A percentile compares a stretch with the other conserved stretches of the same genome.
These are phyloP conservation scores for Monopterus albus DNA, from an alignment of 2,113 vertebrate genomes.

Conservation along the genomic window DNA sequence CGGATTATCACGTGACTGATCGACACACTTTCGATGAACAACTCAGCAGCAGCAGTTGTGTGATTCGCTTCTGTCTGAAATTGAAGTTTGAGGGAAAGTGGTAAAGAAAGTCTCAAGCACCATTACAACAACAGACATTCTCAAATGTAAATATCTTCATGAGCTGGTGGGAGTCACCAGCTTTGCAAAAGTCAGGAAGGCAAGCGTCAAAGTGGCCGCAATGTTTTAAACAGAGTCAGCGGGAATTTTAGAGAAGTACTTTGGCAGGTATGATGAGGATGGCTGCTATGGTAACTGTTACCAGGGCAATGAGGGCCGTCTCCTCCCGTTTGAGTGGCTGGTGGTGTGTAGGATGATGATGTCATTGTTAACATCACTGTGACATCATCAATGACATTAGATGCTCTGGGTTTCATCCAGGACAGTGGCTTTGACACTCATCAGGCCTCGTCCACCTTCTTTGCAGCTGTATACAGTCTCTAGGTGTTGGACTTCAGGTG, in stretches of 20 bases:
- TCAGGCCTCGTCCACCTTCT: too few relatives aligned
- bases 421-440: too few relatives aligned
- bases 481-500: too few relatives aligned
- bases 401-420: too few relatives aligned
- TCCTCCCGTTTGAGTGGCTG: conserved; percentile 83
- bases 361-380: conserved; percentile 1
- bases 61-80: conserved; percentile 14
- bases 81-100: neutral
- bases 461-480: too few relatives aligned
- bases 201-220: neutral
- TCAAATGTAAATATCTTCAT: conserved; percentile 41
- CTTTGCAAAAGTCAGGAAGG: neutral
- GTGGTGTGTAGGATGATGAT: conserved; percentile 48
- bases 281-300: conserved; percentile 88
- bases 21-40: too few relatives aligned
- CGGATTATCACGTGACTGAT: neutral
- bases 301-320: conserved; percentile 87
- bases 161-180: neutral
- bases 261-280: conserved; percentile 79
- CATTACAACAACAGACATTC: conserved; percentile 9
- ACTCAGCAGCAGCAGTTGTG: conserved; percentile 17
- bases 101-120: conserved; percentile 13
- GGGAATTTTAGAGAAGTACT: neutral
- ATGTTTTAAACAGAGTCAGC: neutral
- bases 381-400: conserved; percentile 1